Evolutionary conservation across 2,113 vertebrate species (phyloP), one percentile per base, ranked within the genome.

Genomic region (Hystrix brachyura): DNA sequence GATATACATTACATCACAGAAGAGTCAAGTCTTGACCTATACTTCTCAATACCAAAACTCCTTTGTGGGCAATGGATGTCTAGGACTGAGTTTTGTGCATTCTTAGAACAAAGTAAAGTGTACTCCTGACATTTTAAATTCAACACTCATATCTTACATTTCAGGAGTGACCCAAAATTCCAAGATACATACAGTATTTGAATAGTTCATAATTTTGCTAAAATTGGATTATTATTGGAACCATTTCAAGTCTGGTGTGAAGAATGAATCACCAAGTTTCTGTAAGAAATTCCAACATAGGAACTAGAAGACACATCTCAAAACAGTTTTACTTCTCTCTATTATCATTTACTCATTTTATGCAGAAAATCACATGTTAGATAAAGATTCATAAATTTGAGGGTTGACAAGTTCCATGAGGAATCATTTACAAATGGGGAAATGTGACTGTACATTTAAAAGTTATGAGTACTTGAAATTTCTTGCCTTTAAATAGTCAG

Each of bases 381-480:
- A 72, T 29, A 91, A 48, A 48, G 80, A 78, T 78, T 97, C 87
- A 85, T 53, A 34, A 88, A 90, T 78, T 69, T 29, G 71, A 67
- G 19, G 65, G 85, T 43, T 86, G 90, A 94, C 87, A 97, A 21
- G 13, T 57, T 84, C 76, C 64, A 76, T 81, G 10, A 96, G 89
- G 51, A 34, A 90, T 43, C 7, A 53, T 48, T 94, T 38, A 65
- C 17, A 83, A 97, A 34, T 32, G 27, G 18, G 76, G 25, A 90
- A 65, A 13, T 69, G 62, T 92, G 91, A 78, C 10, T 87, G 0
- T 32, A n/a, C 25, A 94, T 92, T 74, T 89, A 65, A 59, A 93
- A 89, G 67, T 96, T 82, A 90, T 78, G 64, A 91, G 90, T 94
- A 94, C 93, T 82, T 96, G 59, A 97, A 93, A 96, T 78, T 13